phyloP scores from a whole-genome alignment of 2,888 invertebrate genomes.

The Pristionchus entomophagus region DNA sequence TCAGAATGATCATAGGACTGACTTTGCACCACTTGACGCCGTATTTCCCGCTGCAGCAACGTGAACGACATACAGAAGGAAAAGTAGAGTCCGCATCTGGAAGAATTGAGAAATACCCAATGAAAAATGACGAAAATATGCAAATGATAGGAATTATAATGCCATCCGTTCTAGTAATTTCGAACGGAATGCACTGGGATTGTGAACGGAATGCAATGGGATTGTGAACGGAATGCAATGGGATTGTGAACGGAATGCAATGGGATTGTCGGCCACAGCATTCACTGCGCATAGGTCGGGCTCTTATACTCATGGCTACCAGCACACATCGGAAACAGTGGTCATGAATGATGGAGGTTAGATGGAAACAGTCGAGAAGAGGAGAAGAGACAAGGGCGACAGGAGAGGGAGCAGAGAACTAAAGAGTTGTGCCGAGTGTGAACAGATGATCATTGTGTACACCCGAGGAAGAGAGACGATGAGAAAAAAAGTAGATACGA shows the following conservation, averaged over 20 bases:
- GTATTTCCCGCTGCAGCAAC: background rate
- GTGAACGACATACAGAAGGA: background rate
- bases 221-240: no score
- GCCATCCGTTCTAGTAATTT: background rate
- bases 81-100: background rate
- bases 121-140: background rate
- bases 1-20: background rate
- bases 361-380: background rate
- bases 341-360: background rate
- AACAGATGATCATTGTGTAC: constrained; percentile 9
- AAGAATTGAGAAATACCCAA: background rate
- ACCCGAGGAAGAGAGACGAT: background rate
- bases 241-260: no score
- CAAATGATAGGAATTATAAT: background rate
- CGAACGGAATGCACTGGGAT: background rate
- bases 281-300: no score
- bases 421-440: background rate
- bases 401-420: background rate
- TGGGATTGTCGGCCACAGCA: no score
- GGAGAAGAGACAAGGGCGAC: background rate
- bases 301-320: no score
- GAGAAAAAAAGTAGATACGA: background rate
- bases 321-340: no score
- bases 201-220: no score
- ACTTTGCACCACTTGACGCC: background rate